These are phyloP conservation scores for Channa maculata DNA, from an alignment of 2,113 vertebrate species.

Conservation along the genomic window DNA sequence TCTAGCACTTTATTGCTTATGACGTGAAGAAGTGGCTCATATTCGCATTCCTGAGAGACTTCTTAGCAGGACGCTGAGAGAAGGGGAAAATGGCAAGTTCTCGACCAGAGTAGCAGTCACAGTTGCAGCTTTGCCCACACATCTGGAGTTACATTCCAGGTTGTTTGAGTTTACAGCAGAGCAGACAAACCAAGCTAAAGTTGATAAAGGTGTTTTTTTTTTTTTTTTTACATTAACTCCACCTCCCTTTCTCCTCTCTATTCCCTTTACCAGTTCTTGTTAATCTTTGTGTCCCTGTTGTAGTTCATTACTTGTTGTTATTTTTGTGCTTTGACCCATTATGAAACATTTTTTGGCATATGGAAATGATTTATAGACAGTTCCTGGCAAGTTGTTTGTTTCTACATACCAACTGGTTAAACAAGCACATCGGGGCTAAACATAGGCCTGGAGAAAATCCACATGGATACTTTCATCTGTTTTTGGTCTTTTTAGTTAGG, in stretches of 20 bases:
- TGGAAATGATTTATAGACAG: slow-evolving; percentile 70
- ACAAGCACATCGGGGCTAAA: slow-evolving; percentile 66
- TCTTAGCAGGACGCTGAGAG: slow-evolving; percentile 57
- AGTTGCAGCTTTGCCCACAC: slow-evolving; percentile 51
- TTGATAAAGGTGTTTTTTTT: slow-evolving; percentile 47
- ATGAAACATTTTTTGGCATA: slow-evolving; percentile 51
- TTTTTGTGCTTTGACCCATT: slow-evolving; percentile 48
- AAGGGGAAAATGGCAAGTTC: slow-evolving; percentile 36
- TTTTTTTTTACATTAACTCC: too few relatives aligned
- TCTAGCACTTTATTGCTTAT: slow-evolving; percentile 46
- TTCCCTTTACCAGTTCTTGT: background rate
- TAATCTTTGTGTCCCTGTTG: background rate
- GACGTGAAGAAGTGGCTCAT: slow-evolving; percentile 72
- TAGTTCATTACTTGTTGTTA: slow-evolving; percentile 19
- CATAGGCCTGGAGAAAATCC: slow-evolving; percentile 50
- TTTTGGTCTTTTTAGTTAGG: slow-evolving; percentile 23
- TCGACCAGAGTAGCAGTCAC: too few relatives aligned
- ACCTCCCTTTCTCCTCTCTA: slow-evolving; percentile 12
- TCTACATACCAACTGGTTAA: slow-evolving; percentile 61
- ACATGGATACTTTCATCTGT: slow-evolving; percentile 21
- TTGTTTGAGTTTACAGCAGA: slow-evolving; percentile 59
- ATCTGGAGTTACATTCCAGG: slow-evolving; percentile 66
- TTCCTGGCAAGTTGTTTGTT: slow-evolving; percentile 57
- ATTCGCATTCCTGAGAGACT: slow-evolving; percentile 67
- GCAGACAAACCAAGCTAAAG: slow-evolving; percentile 20